Conservation (phyloP, 2,888 invertebrate species). For the Rhamnusium bicolor region DNA sequence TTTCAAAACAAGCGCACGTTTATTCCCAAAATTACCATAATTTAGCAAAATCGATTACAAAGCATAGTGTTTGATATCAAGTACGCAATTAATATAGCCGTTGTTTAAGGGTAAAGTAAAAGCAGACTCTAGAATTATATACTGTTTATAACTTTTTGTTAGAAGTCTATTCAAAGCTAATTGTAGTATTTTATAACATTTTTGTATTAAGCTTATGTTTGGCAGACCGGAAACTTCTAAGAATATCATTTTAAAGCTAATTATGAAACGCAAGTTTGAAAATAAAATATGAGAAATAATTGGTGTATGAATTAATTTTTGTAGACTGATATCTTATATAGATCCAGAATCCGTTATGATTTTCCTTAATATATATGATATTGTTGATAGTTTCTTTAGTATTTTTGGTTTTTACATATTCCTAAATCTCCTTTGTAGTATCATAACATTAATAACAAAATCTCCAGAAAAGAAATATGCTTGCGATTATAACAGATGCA, state of each 20-base stretch:
- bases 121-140: slow-evolving; percentile 63
- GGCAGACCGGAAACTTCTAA: slow-evolving; percentile 53
- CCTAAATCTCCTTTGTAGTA: too few relatives aligned
- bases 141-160: slow-evolving; percentile 61
- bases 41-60: slow-evolving; percentile 69
- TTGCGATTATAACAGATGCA: too few relatives aligned
- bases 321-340: background rate
- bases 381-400: too few relatives aligned
- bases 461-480: too few relatives aligned
- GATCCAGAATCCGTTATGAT: background rate
- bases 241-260: slow-evolving; percentile 9
- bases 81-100: slow-evolving; percentile 67
- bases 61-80: slow-evolving; percentile 66
- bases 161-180: slow-evolving; percentile 56
- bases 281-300: background rate
- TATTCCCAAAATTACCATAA: slow-evolving; percentile 70
- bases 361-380: too few relatives aligned
- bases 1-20: slow-evolving; percentile 66
- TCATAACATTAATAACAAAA: too few relatives aligned
- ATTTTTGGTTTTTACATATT: too few relatives aligned
- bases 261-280: background rate
- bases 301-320: background rate
- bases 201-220: slow-evolving; percentile 51
- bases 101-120: slow-evolving; percentile 62
- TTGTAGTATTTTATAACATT: slow-evolving; percentile 59